A percentile compares a stretch with the other conserved stretches of the same genome.
These are phyloP conservation scores for Mantis religiosa DNA, from an alignment of 2,888 invertebrate genomes.

Conservation along the genomic window DNA sequence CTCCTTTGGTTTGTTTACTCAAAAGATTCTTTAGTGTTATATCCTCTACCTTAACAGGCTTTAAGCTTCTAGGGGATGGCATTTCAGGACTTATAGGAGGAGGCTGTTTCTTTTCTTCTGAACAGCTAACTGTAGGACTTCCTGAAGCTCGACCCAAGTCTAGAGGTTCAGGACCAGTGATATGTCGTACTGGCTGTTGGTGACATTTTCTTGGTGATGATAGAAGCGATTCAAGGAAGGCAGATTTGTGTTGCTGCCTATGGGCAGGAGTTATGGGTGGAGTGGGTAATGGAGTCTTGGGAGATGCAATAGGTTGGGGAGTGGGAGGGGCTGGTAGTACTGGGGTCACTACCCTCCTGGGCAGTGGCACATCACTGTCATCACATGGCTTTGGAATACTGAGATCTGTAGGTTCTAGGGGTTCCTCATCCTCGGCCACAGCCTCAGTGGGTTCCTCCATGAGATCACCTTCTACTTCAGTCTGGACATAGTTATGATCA, in stretches of 20 bases:
- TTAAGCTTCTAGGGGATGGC: conserved; percentile 46
- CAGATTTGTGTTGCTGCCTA: conserved; percentile 23
- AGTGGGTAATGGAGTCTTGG: neutral
- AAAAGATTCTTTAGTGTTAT: conserved; percentile 49
- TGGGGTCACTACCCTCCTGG: neutral
- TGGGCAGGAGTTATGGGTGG: conserved; percentile 23
- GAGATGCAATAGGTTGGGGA: neutral
- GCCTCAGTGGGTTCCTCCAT: conserved; percentile 17
- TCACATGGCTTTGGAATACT: conserved; percentile 22
- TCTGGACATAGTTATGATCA: conserved; percentile 25
- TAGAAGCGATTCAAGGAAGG: conserved; percentile 57
- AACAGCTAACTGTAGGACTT: conserved; percentile 70
- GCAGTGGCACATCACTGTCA: neutral
- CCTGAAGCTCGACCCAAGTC: conserved; percentile 66
- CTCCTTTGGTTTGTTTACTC: conserved; percentile 43
- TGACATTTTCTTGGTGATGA: conserved; percentile 49
- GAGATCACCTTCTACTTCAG: conserved; percentile 34
- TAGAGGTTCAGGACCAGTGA: conserved; percentile 55
- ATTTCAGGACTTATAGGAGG: neutral
- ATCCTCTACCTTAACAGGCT: conserved; percentile 50
- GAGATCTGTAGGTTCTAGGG: conserved; percentile 25
- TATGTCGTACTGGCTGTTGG: conserved; percentile 42
- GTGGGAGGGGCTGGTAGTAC: neutral
- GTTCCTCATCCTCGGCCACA: neutral
- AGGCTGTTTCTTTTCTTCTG: conserved; percentile 52